A percentile compares a stretch with the other conserved stretches of the same genome.
Conservation (phyloP, 2,888 invertebrate species). For the Mythimna lalbum region DNA sequence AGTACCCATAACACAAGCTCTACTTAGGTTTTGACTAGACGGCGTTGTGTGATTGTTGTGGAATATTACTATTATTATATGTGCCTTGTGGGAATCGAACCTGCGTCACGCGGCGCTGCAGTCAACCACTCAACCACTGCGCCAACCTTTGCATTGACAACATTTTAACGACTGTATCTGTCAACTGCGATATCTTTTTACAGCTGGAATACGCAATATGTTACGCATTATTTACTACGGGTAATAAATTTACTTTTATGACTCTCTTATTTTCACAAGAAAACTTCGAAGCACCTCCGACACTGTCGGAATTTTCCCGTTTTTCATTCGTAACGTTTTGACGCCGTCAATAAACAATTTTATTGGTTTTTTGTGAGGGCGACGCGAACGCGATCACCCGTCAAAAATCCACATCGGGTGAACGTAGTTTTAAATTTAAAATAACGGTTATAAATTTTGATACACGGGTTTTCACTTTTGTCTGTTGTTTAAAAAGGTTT, state of each 20-base stretch:
- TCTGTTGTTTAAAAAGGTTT: slow-evolving; percentile 14
- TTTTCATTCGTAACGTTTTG: slow-evolving; percentile 73
- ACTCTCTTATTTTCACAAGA: slow-evolving; percentile 85
- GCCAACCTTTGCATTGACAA: slow-evolving; percentile 64
- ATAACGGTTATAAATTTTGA: slow-evolving; percentile 37
- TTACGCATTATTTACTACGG: slow-evolving; percentile 86
- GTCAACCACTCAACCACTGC: too few relatives aligned
- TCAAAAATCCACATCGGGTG: slow-evolving; percentile 49
- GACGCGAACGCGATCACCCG: slow-evolving; percentile 55
- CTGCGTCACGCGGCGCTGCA: too few relatives aligned
- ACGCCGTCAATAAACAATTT: slow-evolving; percentile 82
- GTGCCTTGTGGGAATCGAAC: too few relatives aligned
- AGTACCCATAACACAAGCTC: too few relatives aligned
- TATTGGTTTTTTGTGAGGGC: slow-evolving; percentile 76
- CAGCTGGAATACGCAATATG: slow-evolving; percentile 81
- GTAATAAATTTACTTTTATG: slow-evolving; percentile 87
- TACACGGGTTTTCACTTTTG: slow-evolving; percentile 50
- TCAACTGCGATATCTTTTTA: slow-evolving; percentile 78
- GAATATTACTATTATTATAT: too few relatives aligned
- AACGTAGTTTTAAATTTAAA: slow-evolving; percentile 53
- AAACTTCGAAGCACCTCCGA: slow-evolving; percentile 71
- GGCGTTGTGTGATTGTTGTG: too few relatives aligned
- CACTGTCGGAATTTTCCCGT: slow-evolving; percentile 75
- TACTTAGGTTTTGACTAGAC: too few relatives aligned
- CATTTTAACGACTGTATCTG: slow-evolving; percentile 74